Evolutionary conservation across 2,888 invertebrate genomes (phyloP), one percentile per base, ranked within the genome.

Genomic region (Mesorhabditis spiculigera): DNA sequence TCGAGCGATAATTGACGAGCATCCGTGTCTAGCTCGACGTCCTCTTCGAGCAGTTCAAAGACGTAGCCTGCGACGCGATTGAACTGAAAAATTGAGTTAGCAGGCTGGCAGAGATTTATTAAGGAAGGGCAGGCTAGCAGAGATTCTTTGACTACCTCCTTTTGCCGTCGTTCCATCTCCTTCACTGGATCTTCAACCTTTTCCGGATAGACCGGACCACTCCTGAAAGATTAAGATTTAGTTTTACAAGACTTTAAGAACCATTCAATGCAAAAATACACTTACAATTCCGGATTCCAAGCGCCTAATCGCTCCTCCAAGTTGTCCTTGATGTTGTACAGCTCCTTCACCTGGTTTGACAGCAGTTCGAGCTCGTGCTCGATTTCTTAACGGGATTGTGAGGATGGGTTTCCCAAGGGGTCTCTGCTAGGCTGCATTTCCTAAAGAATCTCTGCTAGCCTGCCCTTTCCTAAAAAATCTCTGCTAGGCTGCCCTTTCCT

Each of bases 241-340:
- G 28, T 28, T 28, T 28, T 28, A 28, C 28, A 28, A 28, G 28
- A 28, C 28, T 28, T 28, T 28, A 28, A 28, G 3, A 10, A 50
- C 8, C n/a, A 50, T 50, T 50, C 8, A 50, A 50, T 10, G 10
- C 8, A 50, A n/a, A 50, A 50, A 13, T 50, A 13, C 58, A 50
- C 58, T 50, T 50, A 50, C 58, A 50, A 13, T 13, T 50, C 58
- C 58, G 58, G 58, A 50, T 50, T 50, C 58, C 58, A 50, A 50
- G 58, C 58, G n/a, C 58, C 58, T 13, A 50, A 3, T 50, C 58
- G 8, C 3, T 50, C 58, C 58, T 50, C 58, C 10, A 50, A n/a
- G n/a, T 50, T 50, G 58, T 50, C 58, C 58, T 50, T 50, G 58
- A 50, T 50, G n/a, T 50, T 50, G 58, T 50, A 50, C 58, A 50